phyloP scores from a whole-genome alignment of 2,888 invertebrate genomes.

The Frankliniella fusca region DNA sequence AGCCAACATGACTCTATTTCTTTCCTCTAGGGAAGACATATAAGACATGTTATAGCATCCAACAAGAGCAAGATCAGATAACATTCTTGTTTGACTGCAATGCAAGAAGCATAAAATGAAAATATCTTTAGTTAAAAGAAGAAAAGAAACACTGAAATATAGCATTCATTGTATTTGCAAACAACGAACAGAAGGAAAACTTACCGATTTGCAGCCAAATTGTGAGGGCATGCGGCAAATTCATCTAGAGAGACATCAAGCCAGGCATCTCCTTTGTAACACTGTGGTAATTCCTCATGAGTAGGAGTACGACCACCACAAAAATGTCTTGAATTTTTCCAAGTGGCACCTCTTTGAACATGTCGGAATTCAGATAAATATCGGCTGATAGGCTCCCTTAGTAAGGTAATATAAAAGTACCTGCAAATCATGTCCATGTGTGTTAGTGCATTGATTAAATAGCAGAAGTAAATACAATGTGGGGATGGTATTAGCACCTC shows the following conservation, averaged over 20 bases:
- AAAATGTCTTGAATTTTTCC: constrained; percentile 71
- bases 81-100: constrained; percentile 87
- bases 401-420: constrained; percentile 93
- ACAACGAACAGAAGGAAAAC: not conserved
- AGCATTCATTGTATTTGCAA: not conserved
- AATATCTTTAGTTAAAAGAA: not conserved
- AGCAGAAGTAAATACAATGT: not conserved
- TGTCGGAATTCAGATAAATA: constrained; percentile 96
- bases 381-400: constrained; percentile 88
- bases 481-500: constrained; percentile 45
- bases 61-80: constrained; percentile 89
- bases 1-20: constrained; percentile 81
- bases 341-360: constrained; percentile 93
- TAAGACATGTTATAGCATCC: constrained; percentile 90
- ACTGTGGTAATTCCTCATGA: constrained; percentile 76
- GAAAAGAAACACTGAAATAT: not conserved
- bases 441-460: not conserved
- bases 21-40: constrained; percentile 63
- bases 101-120: constrained; percentile 33
- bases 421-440: constrained; percentile 49
- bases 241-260: constrained; percentile 83
- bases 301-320: constrained; percentile 70
- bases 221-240: constrained; percentile 86
- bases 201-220: constrained; percentile 81
- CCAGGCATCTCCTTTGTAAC: constrained; percentile 76